These are phyloP conservation scores for Calameuta idolon DNA, from an alignment of 2,888 invertebrate species.

Conservation along the genomic window DNA sequence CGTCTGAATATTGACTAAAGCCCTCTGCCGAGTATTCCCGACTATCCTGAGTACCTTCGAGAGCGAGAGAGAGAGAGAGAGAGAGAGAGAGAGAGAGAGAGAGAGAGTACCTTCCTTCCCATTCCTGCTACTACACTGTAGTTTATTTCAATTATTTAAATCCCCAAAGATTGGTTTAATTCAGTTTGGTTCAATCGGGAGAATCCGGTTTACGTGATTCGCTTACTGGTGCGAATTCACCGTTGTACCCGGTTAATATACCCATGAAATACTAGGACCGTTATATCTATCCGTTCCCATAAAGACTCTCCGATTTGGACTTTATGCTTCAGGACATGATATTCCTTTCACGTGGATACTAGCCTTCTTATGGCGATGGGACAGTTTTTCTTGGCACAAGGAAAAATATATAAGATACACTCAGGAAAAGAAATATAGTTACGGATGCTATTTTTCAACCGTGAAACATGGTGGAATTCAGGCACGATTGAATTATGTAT, in stretches of 20 bases:
- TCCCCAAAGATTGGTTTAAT: constrained; percentile 40
- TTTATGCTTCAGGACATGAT: too few species aligned
- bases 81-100: background rate
- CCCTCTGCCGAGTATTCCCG: constrained; percentile 14
- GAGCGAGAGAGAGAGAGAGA: background rate
- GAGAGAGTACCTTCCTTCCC: constrained; percentile 1
- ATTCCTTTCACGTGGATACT: too few species aligned
- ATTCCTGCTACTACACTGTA: constrained; percentile 13
- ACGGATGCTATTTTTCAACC: too few species aligned
- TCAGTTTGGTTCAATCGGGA: constrained; percentile 35
- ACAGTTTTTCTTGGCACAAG: too few species aligned
- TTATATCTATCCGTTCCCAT: background rate
- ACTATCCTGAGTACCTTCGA: background rate
- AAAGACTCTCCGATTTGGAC: too few species aligned
- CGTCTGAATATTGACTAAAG: constrained; percentile 13
- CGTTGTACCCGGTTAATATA: too few species aligned
- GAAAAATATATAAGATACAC: too few species aligned
- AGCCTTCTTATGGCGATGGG: too few species aligned
- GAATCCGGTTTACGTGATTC: constrained; percentile 40
- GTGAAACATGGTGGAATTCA: too few species aligned
- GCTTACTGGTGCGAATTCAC: background rate
- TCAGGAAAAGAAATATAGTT: too few species aligned
- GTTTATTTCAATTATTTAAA: constrained; percentile 54
- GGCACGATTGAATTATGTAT: too few species aligned
- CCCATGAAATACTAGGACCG: background rate